Conservation (phyloP, 2,113 vertebrate genomes). For the Speoplatyrhinus poulsoni region DNA sequence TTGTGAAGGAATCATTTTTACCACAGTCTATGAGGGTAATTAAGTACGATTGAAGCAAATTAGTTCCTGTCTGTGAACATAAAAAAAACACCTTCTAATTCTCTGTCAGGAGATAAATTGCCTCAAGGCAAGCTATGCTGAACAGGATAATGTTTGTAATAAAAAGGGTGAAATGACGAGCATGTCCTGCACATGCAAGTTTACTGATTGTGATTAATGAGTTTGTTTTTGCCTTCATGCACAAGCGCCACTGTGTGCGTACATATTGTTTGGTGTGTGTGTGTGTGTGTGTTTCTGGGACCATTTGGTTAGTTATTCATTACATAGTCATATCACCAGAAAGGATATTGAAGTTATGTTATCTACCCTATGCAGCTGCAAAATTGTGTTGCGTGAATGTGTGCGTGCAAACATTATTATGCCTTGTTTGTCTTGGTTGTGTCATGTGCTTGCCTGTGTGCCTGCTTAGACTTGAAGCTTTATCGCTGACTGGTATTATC, state of each 20-base stretch:
- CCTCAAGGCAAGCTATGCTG: too few relatives aligned
- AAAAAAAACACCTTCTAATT: too few relatives aligned
- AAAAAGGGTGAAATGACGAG: too few relatives aligned
- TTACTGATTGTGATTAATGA: too few relatives aligned
- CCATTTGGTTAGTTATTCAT: constrained; percentile 3
- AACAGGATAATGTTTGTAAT: too few relatives aligned
- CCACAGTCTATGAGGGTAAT: too few relatives aligned
- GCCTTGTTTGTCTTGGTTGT: not conserved
- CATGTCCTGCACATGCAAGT: too few relatives aligned
- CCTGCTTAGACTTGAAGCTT: not conserved
- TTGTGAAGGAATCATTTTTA: too few relatives aligned
- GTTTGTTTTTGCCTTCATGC: not conserved
- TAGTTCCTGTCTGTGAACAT: too few relatives aligned
- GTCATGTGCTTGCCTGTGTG: not conserved
- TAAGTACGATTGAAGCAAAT: too few relatives aligned
- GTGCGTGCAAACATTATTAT: not conserved
- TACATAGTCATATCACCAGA: not conserved
- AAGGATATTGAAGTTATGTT: constrained; percentile 2
- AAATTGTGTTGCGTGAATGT: not conserved
- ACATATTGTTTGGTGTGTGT: not conserved
- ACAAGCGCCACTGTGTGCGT: not conserved
- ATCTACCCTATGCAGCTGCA: constrained; percentile 24
- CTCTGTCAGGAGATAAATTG: too few relatives aligned
- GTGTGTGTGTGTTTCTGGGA: not conserved
- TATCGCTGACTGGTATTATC: too few relatives aligned